Conservation (phyloP, 2,888 invertebrate species). For the Cerastis leucographa region DNA sequence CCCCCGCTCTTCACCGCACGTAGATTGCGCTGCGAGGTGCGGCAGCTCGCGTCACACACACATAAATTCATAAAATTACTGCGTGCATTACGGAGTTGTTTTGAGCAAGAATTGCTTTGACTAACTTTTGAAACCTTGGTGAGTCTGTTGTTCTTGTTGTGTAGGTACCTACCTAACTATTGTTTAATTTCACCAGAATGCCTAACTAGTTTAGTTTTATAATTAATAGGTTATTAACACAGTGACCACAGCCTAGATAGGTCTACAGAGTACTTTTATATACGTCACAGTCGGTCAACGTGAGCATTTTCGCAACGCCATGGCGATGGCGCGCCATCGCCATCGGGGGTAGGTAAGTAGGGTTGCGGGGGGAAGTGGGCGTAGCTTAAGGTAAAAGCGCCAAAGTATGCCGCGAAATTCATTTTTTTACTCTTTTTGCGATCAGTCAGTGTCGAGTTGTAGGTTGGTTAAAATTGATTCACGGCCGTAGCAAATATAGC, state of each 20-base stretch:
- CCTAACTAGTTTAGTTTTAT: not conserved
- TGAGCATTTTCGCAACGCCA: not conserved
- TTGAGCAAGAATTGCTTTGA: too few relatives aligned
- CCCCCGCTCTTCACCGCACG: slow-evolving; percentile 20
- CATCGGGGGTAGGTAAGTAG: too few relatives aligned
- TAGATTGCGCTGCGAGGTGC: not conserved
- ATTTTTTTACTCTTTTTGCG: too few relatives aligned
- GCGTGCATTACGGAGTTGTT: not conserved
- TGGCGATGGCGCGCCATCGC: too few relatives aligned
- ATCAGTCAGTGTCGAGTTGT: too few relatives aligned
- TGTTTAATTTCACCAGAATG: not conserved
- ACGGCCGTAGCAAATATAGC: too few relatives aligned
- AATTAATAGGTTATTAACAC: not conserved
- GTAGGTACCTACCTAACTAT: not conserved
- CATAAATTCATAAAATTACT: too few relatives aligned
- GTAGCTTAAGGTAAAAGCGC: not conserved
- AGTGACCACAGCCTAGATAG: not conserved
- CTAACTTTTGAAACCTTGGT: slow-evolving; percentile 6
- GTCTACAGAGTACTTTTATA: too few relatives aligned
- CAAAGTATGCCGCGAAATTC: too few relatives aligned
- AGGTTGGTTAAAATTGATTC: too few relatives aligned
- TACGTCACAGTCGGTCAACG: not conserved
- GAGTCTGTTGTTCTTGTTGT: slow-evolving; percentile 6
- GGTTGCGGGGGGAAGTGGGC: slow-evolving; percentile 14
- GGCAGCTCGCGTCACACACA: slow-evolving; percentile 1